Evolutionary conservation across 2,797 vertebrate species (phyloP).

Genomic region (Macroramphosus scolopax): DNA sequence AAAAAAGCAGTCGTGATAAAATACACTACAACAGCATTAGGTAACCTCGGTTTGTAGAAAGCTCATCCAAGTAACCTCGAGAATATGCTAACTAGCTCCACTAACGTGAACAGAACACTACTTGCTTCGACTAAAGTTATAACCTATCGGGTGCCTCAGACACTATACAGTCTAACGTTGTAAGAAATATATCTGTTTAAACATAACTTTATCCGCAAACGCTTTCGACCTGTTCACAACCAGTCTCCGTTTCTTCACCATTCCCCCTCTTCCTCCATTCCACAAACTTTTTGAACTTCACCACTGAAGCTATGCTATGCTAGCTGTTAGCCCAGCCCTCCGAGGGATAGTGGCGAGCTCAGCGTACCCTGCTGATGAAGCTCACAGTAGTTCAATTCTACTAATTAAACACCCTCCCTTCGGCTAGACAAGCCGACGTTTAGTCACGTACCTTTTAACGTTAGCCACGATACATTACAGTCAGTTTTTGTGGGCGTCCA

Average conservation of each 20-base stretch:
- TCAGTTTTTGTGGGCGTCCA: slow-evolving; percentile 1
- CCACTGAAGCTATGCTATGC: slow-evolving; percentile 40
- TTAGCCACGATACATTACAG: background rate
- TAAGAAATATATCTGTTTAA: accelerated
- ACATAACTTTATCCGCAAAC: background rate
- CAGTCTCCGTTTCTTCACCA: slow-evolving; percentile 3
- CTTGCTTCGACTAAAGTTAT: slow-evolving; percentile 19
- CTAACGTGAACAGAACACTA: slow-evolving; percentile 15
- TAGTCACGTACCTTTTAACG: slow-evolving; percentile 59
- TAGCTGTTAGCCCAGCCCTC: slow-evolving; percentile 59
- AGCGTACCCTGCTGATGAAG: slow-evolving; percentile 40
- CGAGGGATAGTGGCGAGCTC: slow-evolving; percentile 37
- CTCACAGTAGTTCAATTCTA: slow-evolving; percentile 29
- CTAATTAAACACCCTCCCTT: background rate
- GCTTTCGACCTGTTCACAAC: background rate
- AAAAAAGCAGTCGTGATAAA: background rate
- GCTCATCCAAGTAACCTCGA: slow-evolving; percentile 32
- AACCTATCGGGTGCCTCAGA: background rate
- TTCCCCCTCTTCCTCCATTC: slow-evolving; percentile 53
- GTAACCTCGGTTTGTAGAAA: background rate
- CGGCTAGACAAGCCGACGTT: background rate
- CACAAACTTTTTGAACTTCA: slow-evolving; percentile 75
- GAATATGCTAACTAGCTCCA: slow-evolving; percentile 54
- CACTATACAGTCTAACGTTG: accelerated
- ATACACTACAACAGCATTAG: background rate